Percentiles rank a stretch among this genome's conserved stretches.
phyloP scores from a whole-genome alignment of 2,888 invertebrate genomes.

The Acanthosepion esculentum region DNA sequence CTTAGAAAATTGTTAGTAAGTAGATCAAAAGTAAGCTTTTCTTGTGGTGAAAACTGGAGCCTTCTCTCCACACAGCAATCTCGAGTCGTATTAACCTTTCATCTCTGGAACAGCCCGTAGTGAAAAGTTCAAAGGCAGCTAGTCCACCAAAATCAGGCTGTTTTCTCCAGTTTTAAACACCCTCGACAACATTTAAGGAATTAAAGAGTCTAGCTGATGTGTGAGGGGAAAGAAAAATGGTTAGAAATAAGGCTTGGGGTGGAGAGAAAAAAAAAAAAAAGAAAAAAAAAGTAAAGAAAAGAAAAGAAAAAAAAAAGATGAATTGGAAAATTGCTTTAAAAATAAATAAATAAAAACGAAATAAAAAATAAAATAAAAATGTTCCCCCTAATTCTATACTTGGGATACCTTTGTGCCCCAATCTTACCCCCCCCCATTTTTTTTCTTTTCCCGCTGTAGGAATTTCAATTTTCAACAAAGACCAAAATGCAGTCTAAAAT shows the following conservation, averaged over 20 bases:
- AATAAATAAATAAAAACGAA: background rate
- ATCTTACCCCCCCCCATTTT: background rate
- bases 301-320: background rate
- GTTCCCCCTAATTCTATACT: background rate
- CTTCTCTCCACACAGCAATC: background rate
- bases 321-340: conserved; percentile 15
- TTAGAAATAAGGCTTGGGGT: background rate
- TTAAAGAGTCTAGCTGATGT: conserved; percentile 36
- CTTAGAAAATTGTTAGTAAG: background rate
- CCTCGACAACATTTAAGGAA: conserved; percentile 24
- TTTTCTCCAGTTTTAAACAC: conserved; percentile 42
- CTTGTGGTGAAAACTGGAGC: background rate
- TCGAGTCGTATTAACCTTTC: background rate
- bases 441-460: background rate
- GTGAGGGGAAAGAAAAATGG: background rate
- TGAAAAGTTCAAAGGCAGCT: conserved; percentile 42
- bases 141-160: conserved; percentile 46
- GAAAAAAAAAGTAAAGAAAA: background rate
- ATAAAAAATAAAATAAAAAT: background rate
- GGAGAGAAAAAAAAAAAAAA: background rate
- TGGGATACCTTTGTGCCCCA: background rate
- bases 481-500: conserved; percentile 16
- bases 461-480: background rate
- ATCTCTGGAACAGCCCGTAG: conserved; percentile 44
- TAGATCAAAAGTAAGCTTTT: background rate